phyloP scores from a whole-genome alignment of 2,797 vertebrate species.

The Ambastaia sidthimunki region DNA sequence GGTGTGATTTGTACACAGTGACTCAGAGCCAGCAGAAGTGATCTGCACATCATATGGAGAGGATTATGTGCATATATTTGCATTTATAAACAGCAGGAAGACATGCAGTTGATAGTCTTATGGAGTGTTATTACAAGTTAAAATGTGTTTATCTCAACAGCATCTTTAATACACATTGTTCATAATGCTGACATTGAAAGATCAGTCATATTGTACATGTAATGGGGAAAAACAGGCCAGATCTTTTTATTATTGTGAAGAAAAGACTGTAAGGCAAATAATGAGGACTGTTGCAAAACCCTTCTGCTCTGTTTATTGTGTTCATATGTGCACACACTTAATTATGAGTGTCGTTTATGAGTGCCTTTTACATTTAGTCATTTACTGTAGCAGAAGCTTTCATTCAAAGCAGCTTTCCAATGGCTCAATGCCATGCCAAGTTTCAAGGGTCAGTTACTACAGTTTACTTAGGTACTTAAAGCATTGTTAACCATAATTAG shows the following conservation, averaged over 20 bases:
- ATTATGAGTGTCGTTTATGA: background rate
- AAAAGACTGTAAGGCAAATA: background rate
- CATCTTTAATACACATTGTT: too few species aligned
- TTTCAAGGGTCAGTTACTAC: background rate
- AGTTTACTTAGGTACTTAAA: too few species aligned
- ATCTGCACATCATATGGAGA: too few species aligned
- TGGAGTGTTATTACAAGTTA: background rate
- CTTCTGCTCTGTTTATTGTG: background rate
- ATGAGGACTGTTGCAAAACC: background rate
- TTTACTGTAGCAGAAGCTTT: too few species aligned
- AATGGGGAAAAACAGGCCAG: background rate
- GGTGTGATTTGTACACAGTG: too few species aligned
- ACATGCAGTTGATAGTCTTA: too few species aligned
- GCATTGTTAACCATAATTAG: background rate
- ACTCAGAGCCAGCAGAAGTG: too few species aligned
- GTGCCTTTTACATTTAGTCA: too few species aligned
- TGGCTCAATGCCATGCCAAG: background rate
- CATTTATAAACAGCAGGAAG: too few species aligned
- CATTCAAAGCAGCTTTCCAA: background rate
- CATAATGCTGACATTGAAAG: background rate
- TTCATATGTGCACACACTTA: background rate
- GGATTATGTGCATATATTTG: too few species aligned
- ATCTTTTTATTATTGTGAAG: background rate
- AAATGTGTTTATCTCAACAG: background rate
- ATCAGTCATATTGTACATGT: background rate